These are phyloP conservation scores for Drosophila hamatofila DNA, from an alignment of 2,888 invertebrate species.

Conservation along the genomic window DNA sequence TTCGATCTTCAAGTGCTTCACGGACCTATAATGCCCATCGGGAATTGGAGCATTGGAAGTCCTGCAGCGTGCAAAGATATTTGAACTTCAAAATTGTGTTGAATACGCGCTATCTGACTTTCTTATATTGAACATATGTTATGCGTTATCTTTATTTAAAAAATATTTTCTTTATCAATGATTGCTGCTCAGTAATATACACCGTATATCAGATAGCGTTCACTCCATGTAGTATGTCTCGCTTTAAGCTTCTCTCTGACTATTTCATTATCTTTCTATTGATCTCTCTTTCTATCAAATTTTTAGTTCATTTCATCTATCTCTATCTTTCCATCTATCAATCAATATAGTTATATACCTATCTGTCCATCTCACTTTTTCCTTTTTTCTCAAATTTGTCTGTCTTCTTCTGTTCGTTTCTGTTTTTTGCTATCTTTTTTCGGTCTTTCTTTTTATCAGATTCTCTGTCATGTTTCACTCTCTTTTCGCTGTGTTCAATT, in stretches of 20 bases:
- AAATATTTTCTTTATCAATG: background rate
- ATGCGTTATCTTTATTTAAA: background rate
- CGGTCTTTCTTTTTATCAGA: too few species aligned
- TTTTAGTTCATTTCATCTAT: too few species aligned
- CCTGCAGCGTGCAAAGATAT: background rate
- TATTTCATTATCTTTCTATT: background rate
- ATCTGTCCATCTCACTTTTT: too few species aligned
- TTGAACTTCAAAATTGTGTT: background rate
- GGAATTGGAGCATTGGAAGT: background rate
- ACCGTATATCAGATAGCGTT: too few species aligned
- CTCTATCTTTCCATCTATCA: too few species aligned
- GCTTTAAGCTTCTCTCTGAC: background rate
- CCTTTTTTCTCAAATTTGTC: background rate
- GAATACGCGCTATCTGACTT: background rate
- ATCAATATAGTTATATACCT: background rate
- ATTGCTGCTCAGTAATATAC: background rate
- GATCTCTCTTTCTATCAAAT: background rate
- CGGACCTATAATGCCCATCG: background rate
- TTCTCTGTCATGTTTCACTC: too few species aligned
- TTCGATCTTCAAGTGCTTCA: conserved; percentile 54
- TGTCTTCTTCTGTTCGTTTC: too few species aligned
- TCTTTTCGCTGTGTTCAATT: too few species aligned
- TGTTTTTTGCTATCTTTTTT: background rate
- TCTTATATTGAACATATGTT: background rate
- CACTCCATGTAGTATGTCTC: background rate